Evolutionary conservation across 2,113 vertebrate species (phyloP).

Genomic region (Gila orcuttii): DNA sequence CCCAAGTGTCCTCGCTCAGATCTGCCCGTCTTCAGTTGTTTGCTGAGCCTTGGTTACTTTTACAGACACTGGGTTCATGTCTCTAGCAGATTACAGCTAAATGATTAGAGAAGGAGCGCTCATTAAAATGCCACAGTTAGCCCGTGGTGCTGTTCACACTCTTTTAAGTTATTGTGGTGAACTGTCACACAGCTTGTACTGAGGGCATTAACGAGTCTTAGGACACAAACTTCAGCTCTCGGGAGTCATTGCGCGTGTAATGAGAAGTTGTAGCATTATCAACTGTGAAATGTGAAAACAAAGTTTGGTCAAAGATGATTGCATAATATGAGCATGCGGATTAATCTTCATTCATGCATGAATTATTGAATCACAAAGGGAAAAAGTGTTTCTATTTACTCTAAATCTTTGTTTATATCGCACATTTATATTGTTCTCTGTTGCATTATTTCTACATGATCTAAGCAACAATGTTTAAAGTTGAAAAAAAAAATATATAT

Average conservation of each 20-base stretch:
- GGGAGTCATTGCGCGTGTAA: slow-evolving; percentile 35
- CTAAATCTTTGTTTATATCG: background rate
- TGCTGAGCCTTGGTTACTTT: slow-evolving; percentile 26
- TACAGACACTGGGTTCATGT: slow-evolving; percentile 23
- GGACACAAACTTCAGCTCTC: slow-evolving; percentile 27
- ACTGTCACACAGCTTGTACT: slow-evolving; percentile 41
- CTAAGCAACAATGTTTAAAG: background rate
- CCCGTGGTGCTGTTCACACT: slow-evolving; percentile 31
- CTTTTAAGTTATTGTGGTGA: slow-evolving; percentile 28
- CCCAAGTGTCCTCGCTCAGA: slow-evolving; percentile 12
- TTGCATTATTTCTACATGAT: background rate
- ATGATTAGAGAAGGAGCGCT: slow-evolving; percentile 42
- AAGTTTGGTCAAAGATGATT: background rate
- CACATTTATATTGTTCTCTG: background rate
- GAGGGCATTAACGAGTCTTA: slow-evolving; percentile 16
- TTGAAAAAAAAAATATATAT: too few species aligned
- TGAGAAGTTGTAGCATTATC: slow-evolving; percentile 5
- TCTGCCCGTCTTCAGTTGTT: slow-evolving; percentile 17
- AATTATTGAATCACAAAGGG: background rate
- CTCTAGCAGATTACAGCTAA: slow-evolving; percentile 21
- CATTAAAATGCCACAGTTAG: slow-evolving; percentile 50
- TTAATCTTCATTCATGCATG: background rate
- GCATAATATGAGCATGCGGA: background rate
- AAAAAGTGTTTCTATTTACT: background rate
- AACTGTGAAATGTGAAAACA: background rate